Evolutionary conservation across 2,888 invertebrate species (phyloP).

Genomic region (Oscheius sp.): DNA sequence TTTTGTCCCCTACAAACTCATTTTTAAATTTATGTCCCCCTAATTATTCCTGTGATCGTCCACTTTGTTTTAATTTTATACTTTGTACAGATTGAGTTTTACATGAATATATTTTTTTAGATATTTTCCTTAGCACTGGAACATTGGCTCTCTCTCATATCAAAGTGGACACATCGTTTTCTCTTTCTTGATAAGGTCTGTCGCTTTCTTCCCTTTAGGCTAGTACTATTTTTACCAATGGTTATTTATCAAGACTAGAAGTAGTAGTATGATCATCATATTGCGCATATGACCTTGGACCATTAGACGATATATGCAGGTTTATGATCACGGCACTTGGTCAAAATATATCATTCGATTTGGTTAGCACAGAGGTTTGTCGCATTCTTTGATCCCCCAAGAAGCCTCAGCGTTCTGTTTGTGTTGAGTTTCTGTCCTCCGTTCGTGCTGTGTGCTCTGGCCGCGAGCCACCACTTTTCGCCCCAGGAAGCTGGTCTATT

Average conservation of each 20-base stretch:
- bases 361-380: neutral
- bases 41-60: neutral
- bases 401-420: neutral
- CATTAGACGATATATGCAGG: neutral
- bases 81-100: too few relatives aligned
- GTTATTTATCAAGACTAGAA: too few relatives aligned
- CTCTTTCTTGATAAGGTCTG: too few relatives aligned
- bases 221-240: too few relatives aligned
- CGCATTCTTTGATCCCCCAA: neutral
- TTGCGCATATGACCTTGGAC: slow-evolving; percentile 17
- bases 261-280: neutral
- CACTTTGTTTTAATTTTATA: neutral
- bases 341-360: too few relatives aligned
- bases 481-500: slow-evolving; percentile 5
- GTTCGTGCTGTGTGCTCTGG: slow-evolving; percentile 19
- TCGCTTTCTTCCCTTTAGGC: too few relatives aligned
- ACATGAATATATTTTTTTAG: too few relatives aligned
- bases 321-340: too few relatives aligned
- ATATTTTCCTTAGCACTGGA: too few relatives aligned
- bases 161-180: too few relatives aligned
- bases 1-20: neutral
- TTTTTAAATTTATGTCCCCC: neutral
- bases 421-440: slow-evolving; percentile 21
- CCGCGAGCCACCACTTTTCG: slow-evolving; percentile 22
- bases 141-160: too few relatives aligned